Evolutionary conservation across 2,888 invertebrate species (phyloP).

Genomic region (Caenorhabditis angaria): DNA sequence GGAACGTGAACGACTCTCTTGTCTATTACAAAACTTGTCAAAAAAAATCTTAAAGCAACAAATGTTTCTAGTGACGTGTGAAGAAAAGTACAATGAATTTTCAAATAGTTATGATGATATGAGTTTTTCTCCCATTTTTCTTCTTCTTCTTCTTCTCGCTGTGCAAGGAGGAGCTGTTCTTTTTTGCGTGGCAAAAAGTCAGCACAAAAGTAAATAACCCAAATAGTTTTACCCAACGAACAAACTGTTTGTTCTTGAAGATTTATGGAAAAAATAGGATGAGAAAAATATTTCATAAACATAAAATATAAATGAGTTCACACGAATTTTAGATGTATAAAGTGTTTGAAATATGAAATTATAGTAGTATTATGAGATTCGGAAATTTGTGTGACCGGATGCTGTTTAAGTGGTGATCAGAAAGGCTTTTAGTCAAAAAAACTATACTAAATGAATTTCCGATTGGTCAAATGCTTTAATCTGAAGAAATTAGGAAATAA

Average conservation of each 20-base stretch:
- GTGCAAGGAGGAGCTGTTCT: not conserved
- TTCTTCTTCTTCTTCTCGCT: no score
- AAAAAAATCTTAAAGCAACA: not conserved
- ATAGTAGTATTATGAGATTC: no score
- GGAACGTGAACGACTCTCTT: no score
- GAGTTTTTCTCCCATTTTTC: not conserved
- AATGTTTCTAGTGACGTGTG: no score
- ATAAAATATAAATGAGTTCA: not conserved
- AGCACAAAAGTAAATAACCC: conserved; percentile 4
- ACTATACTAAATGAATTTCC: not conserved
- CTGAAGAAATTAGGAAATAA: no score
- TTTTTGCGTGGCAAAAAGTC: not conserved
- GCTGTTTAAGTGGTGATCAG: not conserved
- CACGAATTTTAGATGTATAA: not conserved
- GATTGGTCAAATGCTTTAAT: not conserved
- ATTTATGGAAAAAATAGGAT: not conserved
- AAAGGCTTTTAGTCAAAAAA: not conserved
- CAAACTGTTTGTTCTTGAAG: not conserved
- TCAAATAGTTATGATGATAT: not conserved
- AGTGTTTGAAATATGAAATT: not conserved
- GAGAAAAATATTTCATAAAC: not conserved
- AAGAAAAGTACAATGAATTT: not conserved
- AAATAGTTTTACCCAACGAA: not conserved
- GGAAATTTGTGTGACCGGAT: conserved; percentile 1
- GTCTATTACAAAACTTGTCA: not conserved